Base-by-base conservation (phyloP, 2,888 invertebrate genomes). In the Ichneumoninae sp. region DNA sequence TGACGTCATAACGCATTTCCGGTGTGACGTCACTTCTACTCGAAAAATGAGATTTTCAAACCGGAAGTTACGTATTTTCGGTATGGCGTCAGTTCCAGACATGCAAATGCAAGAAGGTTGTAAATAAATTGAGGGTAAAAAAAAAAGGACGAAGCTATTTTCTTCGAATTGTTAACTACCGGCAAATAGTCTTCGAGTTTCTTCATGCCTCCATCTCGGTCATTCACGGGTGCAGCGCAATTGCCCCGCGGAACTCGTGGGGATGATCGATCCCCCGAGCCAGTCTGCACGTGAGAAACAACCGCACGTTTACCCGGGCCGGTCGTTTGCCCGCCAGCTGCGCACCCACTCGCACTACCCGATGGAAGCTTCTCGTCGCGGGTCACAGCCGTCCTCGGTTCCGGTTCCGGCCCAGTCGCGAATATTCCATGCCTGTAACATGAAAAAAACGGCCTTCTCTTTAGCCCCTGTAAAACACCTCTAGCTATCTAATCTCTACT, bases 321-420 rank as follows among this genome's bases (percentile, higher is more conserved):
- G 85, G 73, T 85, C 85, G 83, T 85, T 83, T 80, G 76, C 79
- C 68, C 76, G 83, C 71, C 83, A 85, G 83, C 85, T 85, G 85
- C 85, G 77, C 68, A 40, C 19, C 76, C 68, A 26, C 79, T 82
- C 63, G 79, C 54, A 33, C 79, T 68, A 71, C 68, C 79, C 71
- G 83, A 54, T 76, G 60, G 76, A 73, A 73, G 69, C 63, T 78
- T 81, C 70, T 71, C 33, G 65, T 71, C 65, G 71, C 60, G 26
- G 73, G 57, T 76, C 50, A 13, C 47, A 6, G 36, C 66, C 71
- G 19, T 1, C 10, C 71, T 73, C 16, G 68, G 19, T 82, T 85
- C 83, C 65, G 83, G 63, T 57, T 82, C 75, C 65, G 44, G 57
- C 54, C 69, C 57, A 30, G 57, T 66, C 65, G 54, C 76, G 16